These are phyloP conservation scores for Typhlichthys eigenmanni DNA, from an alignment of 2,797 vertebrate genomes.

Conservation along the genomic window DNA sequence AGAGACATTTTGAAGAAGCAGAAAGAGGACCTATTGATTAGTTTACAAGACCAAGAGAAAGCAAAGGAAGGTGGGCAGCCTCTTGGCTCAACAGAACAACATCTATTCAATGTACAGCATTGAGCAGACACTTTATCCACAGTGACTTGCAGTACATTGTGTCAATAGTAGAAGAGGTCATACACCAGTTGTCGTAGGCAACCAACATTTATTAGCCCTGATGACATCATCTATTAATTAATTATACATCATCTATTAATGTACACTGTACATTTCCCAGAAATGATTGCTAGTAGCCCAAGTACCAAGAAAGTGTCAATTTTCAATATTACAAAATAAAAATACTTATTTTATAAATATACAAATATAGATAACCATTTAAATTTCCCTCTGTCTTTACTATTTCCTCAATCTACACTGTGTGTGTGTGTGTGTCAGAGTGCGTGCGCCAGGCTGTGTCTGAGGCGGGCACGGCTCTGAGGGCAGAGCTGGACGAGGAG, in stretches of 20 bases:
- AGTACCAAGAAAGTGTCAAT: too few relatives aligned
- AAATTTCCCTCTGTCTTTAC: background rate
- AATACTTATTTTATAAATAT: background rate
- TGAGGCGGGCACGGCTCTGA: constrained; percentile 57
- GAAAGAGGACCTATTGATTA: constrained; percentile 58
- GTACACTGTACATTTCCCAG: too few relatives aligned
- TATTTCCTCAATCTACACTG: background rate
- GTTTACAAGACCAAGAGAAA: constrained; percentile 59
- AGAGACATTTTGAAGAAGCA: constrained; percentile 62
- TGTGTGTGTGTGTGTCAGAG: background rate
- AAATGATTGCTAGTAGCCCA: too few relatives aligned
- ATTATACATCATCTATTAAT: too few relatives aligned
- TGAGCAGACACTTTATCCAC: background rate
- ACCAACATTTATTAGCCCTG: too few relatives aligned
- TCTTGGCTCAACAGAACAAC: background rate
- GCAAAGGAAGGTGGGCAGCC: constrained; percentile 62
- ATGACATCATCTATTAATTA: too few relatives aligned
- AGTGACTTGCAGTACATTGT: too few relatives aligned
- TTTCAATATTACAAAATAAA: too few relatives aligned
- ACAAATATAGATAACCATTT: background rate
- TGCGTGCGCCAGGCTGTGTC: constrained; percentile 34
- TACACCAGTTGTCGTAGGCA: too few relatives aligned
- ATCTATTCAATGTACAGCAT: background rate
- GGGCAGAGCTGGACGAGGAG: constrained; percentile 79
- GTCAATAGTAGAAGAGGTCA: too few relatives aligned